Percentiles rank a stretch among this genome's conserved stretches.
Conservation (phyloP, 2,113 vertebrate genomes). For the Stomatorhinus ivindoensis region DNA sequence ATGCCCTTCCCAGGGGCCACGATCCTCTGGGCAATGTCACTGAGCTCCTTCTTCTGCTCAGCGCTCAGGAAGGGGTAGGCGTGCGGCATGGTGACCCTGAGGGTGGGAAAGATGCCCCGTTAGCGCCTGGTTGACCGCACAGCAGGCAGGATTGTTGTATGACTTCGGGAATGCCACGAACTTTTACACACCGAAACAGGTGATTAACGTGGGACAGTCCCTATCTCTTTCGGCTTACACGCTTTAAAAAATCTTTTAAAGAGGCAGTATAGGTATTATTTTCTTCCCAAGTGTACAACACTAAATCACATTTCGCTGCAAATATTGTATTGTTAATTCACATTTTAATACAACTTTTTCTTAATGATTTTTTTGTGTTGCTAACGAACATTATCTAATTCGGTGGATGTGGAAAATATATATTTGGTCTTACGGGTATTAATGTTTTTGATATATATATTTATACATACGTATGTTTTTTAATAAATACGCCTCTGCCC, state of each 20-base stretch:
- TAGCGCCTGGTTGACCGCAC: not conserved
- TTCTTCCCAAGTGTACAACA: not conserved
- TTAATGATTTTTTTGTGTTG: not conserved
- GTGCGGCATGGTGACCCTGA: conserved; percentile 47
- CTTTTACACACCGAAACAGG: not conserved
- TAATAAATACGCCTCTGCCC: conserved; percentile 4
- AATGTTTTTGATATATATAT: not conserved
- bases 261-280: not conserved
- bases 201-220: not conserved
- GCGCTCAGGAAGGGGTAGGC: conserved; percentile 54
- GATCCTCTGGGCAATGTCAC: conserved; percentile 58
- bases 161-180: not conserved
- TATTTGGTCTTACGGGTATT: not conserved
- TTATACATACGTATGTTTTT: not conserved
- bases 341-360: not conserved
- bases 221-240: not conserved
- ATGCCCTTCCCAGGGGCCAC: conserved; percentile 66
- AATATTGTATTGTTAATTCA: not conserved
- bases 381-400: not conserved
- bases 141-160: not conserved
- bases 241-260: not conserved
- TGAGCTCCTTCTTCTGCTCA: conserved; percentile 69
- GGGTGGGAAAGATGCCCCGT: not conserved
- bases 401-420: not conserved
- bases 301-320: not conserved